Evolutionary conservation across 1,140 invertebrate genomes (phyloP).

Genomic region (Drosophila mauritiana): DNA sequence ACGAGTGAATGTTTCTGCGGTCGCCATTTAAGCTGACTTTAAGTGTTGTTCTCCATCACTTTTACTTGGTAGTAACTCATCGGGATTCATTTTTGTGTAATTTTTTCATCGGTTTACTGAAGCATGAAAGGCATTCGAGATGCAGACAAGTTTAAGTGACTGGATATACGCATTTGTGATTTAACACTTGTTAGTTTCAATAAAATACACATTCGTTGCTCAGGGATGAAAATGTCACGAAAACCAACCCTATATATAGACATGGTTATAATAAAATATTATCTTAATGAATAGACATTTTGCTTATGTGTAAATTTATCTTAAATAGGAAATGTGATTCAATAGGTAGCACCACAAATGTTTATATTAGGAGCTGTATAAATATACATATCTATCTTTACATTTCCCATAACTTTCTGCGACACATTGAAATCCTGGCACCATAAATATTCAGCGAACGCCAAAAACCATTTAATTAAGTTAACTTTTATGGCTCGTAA

Average conservation of each 20-base stretch:
- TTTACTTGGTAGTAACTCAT: neutral
- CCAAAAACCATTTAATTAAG: slow-evolving; percentile 81
- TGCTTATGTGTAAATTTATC: neutral
- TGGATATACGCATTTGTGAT: slow-evolving; percentile 52
- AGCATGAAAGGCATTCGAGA: slow-evolving; percentile 47
- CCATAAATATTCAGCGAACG: slow-evolving; percentile 72
- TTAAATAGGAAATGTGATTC: neutral
- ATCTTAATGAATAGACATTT: neutral
- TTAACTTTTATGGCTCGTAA: slow-evolving; percentile 80
- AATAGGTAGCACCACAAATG: no score
- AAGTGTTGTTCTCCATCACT: slow-evolving; percentile 21
- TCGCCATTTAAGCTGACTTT: slow-evolving; percentile 37
- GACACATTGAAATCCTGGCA: slow-evolving; percentile 29
- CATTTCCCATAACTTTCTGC: slow-evolving; percentile 21
- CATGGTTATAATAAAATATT: neutral
- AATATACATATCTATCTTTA: no score
- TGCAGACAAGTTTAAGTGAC: slow-evolving; percentile 52
- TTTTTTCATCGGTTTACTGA: slow-evolving; percentile 30
- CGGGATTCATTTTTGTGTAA: neutral
- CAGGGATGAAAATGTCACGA: slow-evolving; percentile 12
- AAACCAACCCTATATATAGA: neutral
- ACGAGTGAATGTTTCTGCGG: slow-evolving; percentile 38
- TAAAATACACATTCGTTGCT: slow-evolving; percentile 42
- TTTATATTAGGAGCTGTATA: no score
- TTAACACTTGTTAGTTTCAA: slow-evolving; percentile 47